These are phyloP conservation scores for Tetragnatha montana DNA, from an alignment of 2,888 invertebrate species.

Conservation along the genomic window DNA sequence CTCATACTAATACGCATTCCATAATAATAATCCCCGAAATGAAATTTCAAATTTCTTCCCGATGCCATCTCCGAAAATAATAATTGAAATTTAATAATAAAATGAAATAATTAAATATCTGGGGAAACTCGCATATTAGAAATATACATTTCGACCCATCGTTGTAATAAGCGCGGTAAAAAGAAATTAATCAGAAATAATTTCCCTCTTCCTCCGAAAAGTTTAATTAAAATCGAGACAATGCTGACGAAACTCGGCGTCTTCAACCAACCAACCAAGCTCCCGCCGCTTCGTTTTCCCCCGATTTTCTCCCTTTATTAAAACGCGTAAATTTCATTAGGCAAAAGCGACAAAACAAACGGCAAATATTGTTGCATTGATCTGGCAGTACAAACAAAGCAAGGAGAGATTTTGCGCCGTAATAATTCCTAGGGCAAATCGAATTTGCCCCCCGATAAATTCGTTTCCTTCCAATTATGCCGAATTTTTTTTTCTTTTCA, in stretches of 20 bases:
- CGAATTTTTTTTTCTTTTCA: constrained; percentile 4
- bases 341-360: constrained; percentile 45
- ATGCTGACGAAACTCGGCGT: neutral
- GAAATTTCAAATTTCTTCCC: neutral
- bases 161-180: neutral
- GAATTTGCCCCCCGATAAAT: constrained; percentile 52
- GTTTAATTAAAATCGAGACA: constrained; percentile 60
- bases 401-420: constrained; percentile 3
- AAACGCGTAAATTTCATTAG: constrained; percentile 59
- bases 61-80: neutral
- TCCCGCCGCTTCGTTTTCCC: neutral
- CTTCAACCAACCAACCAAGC: neutral
- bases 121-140: neutral
- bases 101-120: constrained; percentile 26
- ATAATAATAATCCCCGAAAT: neutral
- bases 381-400: neutral
- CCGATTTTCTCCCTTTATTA: constrained; percentile 20
- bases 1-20: neutral
- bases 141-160: neutral
- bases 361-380: constrained; percentile 62
- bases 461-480: constrained; percentile 44
- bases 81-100: constrained; percentile 19
- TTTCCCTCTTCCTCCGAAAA: constrained; percentile 33
- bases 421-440: constrained; percentile 33
- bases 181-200: constrained; percentile 61